Percentiles rank a stretch among this genome's conserved stretches.
Evolutionary conservation across 2,113 vertebrate species (phyloP).

Genomic region (Salvelinus fontinalis): DNA sequence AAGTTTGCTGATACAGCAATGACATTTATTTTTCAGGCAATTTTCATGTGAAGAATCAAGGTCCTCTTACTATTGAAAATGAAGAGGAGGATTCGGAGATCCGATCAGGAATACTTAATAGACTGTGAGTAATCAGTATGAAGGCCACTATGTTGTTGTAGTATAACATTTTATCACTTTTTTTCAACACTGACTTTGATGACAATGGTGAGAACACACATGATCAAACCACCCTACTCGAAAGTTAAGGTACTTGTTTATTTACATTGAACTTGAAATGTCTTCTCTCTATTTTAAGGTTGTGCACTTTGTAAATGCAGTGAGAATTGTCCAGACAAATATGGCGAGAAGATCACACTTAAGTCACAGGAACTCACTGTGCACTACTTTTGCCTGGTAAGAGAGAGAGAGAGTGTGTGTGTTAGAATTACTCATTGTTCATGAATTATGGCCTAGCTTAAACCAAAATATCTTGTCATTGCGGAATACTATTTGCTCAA

Average conservation of each 20-base stretch:
- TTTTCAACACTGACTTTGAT: neutral
- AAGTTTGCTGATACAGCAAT: neutral
- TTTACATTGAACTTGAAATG: no score
- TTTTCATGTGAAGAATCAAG: neutral
- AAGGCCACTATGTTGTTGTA: neutral
- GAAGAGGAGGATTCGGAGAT: neutral
- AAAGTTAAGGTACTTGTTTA: neutral
- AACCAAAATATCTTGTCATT: no score
- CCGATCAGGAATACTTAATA: neutral
- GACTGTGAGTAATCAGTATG: neutral
- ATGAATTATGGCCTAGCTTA: no score
- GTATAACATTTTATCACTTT: neutral
- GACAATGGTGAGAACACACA: neutral
- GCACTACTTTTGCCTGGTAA: constrained; percentile 95
- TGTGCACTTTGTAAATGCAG: constrained; percentile 84
- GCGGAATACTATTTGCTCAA: no score
- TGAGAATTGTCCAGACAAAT: constrained; percentile 87
- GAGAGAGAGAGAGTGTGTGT: constrained; percentile 53
- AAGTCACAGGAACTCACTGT: constrained; percentile 79
- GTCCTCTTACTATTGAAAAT: neutral
- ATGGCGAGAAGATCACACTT: constrained; percentile 87
- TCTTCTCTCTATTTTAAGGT: constrained; percentile 64
- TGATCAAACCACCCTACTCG: neutral
- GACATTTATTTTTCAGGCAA: neutral
- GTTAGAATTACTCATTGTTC: no score